Base-by-base conservation (phyloP, 1,140 invertebrate genomes). In the Oscheius sp. region DNA sequence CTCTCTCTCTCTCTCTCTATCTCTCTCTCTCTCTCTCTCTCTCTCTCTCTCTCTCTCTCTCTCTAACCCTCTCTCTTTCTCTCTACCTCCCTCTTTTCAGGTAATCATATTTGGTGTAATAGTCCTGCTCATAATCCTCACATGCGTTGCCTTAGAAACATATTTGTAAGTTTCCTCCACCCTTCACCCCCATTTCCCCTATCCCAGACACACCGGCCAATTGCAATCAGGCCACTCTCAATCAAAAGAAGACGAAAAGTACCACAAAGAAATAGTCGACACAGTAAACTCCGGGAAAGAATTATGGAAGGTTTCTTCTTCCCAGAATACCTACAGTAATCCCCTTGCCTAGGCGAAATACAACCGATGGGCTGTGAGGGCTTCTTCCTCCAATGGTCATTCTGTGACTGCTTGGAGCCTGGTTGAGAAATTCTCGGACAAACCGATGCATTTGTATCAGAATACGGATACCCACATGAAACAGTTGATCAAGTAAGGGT, bases 391-490 rank as follows among this genome's bases (percentile, higher is more conserved):
- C 10, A 26, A 46, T 1, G 20, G 34, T 28, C 15, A 59, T 15
- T 18, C 55, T 15, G 28, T 65, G 10, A 23, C 35, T 4, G 42
- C 10, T 58, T 58, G 26, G 46, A 58, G 4, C 10, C 26, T 58
- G 28, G 4, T 1, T 13, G 1, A 67, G n/a, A 67, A 67, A 7
- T 35, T 28, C 15, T 65, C 13, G 18, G 23, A 31, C 13, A 36
- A 63, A 18, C 20, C 32, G 36, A 38, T 13, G 3, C 20, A 36
- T 65, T 23, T 65, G 20, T 23, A 66, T 1, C 32, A 62, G 18
- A 49, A 68, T 31, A 68, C 66, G 18, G 66, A 68, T n/a, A 23
- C 7, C 26, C 66, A 68, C 31, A n/a, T 65, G 46, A 67, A 49
- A 23, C 15, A 68, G 18, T 23, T 68, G 20, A 52, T 29, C 3